Conservation (phyloP, 2,797 vertebrate genomes). For the Onychomys arenicola region DNA sequence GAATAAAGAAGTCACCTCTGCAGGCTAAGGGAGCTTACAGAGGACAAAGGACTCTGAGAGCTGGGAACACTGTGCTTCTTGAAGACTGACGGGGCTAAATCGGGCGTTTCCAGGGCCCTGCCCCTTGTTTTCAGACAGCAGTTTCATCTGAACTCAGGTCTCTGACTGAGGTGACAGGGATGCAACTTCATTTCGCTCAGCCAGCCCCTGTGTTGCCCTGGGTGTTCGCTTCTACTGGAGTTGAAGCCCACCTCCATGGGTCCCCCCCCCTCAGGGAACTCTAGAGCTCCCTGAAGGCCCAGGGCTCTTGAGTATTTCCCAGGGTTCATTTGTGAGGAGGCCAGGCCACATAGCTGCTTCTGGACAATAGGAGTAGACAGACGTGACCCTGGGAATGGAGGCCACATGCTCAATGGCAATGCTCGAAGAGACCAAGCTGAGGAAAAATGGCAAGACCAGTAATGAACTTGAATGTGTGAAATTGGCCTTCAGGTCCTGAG, state of each 20-base stretch:
- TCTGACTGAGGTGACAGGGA: neutral
- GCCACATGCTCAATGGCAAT: accelerated
- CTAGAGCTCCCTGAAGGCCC: neutral
- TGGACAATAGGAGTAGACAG: neutral
- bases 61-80: conserved; percentile 64
- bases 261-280: neutral
- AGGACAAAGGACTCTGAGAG: conserved; percentile 71
- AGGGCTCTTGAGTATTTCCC: neutral
- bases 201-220: neutral
- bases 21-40: conserved; percentile 62
- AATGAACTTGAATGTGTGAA: accelerated
- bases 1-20: conserved; percentile 83
- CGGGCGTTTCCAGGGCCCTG: conserved; percentile 69
- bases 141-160: conserved; percentile 41
- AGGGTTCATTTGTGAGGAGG: neutral
- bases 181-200: neutral
- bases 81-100: conserved; percentile 53
- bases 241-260: neutral
- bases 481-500: neutral
- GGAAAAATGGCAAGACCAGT: accelerated
- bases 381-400: neutral
- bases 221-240: neutral
- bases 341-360: neutral
- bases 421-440: neutral
- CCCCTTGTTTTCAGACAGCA: conserved; percentile 38